Evolutionary conservation across 2,797 vertebrate species (phyloP).

Genomic region (Phoebastria nigripes): DNA sequence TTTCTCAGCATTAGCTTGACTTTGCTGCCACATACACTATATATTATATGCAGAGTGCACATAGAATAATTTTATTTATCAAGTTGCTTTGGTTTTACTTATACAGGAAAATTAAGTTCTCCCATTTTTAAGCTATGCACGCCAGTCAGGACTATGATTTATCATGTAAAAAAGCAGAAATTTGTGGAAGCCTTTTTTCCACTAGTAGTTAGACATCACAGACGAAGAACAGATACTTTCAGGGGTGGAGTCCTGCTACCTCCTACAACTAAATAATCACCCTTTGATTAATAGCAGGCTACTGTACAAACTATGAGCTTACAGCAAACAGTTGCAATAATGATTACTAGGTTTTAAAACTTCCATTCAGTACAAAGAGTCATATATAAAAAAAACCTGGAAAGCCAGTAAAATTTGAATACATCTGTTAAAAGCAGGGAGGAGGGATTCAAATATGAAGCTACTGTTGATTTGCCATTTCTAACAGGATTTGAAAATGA

Average conservation of each 20-base stretch:
- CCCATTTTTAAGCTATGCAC: background rate
- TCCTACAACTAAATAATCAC: background rate
- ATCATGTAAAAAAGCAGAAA: background rate
- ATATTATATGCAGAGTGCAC: background rate
- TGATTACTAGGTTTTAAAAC: background rate
- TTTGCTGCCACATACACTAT: background rate
- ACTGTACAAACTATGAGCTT: background rate
- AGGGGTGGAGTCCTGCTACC: background rate
- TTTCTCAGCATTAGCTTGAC: background rate
- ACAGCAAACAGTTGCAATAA: fast-evolving
- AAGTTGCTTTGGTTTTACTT: background rate
- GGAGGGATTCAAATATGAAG: background rate
- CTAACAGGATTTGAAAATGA: background rate
- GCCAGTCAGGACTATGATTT: background rate
- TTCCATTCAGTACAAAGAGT: background rate
- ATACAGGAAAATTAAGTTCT: background rate
- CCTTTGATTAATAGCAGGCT: background rate
- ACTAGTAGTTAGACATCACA: background rate
- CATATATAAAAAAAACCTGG: fast-evolving
- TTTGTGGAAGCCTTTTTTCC: background rate
- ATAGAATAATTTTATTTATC: background rate
- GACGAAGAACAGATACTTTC: background rate
- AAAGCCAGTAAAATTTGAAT: background rate
- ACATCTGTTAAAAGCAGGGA: background rate
- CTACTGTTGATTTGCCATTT: background rate